Evolutionary conservation across 2,797 vertebrate species (phyloP).

Genomic region (Taeniopygia guttata): DNA sequence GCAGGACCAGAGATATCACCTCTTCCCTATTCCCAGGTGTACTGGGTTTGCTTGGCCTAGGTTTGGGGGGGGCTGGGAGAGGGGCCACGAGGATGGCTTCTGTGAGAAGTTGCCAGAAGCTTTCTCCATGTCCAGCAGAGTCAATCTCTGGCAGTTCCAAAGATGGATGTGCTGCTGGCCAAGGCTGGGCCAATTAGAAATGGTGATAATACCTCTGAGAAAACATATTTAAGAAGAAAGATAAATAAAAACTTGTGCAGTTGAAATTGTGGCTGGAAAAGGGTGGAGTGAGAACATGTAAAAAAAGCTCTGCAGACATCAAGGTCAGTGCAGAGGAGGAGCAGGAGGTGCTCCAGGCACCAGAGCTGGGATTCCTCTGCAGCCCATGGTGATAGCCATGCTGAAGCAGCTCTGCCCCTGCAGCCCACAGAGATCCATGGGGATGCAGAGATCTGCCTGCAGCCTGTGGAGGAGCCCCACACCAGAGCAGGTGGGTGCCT

Average conservation of each 20-base stretch:
- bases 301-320: neutral
- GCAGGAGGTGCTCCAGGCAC: neutral
- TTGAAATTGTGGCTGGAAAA: neutral
- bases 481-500: fast-evolving
- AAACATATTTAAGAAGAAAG: neutral
- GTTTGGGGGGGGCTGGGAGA: neutral
- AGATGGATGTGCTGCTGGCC: fast-evolving
- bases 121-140: neutral
- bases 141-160: neutral
- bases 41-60: too few relatives aligned
- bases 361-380: neutral
- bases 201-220: neutral
- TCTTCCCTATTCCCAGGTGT: neutral
- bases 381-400: fast-evolving
- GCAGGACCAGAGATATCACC: neutral
- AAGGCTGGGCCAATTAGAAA: neutral
- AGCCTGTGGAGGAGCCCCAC: neutral
- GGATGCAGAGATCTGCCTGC: neutral
- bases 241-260: neutral
- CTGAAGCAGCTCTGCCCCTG: neutral
- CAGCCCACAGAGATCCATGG: neutral
- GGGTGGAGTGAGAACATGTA: neutral
- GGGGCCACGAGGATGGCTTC: neutral
- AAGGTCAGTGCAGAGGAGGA: neutral
- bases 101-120: neutral